phyloP scores from a whole-genome alignment of 2,113 vertebrate species.

The Melospiza georgiana region DNA sequence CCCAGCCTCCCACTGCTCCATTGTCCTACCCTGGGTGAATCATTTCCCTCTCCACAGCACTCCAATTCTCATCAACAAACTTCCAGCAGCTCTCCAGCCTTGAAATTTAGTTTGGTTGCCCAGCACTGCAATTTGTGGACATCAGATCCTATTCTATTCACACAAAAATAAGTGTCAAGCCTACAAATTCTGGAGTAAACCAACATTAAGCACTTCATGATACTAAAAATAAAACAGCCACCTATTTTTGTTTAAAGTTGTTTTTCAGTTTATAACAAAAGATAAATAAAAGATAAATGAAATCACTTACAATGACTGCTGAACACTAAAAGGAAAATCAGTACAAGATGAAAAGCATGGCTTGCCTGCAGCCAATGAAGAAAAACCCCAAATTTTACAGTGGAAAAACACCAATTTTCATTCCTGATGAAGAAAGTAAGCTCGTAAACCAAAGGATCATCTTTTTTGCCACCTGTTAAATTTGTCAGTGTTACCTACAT shows the following conservation, averaged over 20 bases:
- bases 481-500: not conserved
- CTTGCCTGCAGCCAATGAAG: not conserved
- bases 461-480: not conserved
- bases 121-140: not conserved
- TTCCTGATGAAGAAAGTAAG: not conserved
- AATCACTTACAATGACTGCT: not conserved
- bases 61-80: not conserved
- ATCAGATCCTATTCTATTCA: not conserved
- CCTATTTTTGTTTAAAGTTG: not conserved
- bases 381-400: fast-evolving
- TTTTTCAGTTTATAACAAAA: not conserved
- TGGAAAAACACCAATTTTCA: not conserved
- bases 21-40: not conserved
- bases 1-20: not conserved
- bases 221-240: not conserved
- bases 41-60: not conserved
- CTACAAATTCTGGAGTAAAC: not conserved
- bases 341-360: not conserved
- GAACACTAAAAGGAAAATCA: not conserved
- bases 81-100: not conserved
- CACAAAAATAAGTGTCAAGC: not conserved
- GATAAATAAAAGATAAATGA: not conserved
- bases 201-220: not conserved
- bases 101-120: not conserved
- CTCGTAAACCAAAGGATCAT: not conserved